phyloP scores from a whole-genome alignment of 2,888 invertebrate genomes.

The Drosophila neonasuta region DNA sequence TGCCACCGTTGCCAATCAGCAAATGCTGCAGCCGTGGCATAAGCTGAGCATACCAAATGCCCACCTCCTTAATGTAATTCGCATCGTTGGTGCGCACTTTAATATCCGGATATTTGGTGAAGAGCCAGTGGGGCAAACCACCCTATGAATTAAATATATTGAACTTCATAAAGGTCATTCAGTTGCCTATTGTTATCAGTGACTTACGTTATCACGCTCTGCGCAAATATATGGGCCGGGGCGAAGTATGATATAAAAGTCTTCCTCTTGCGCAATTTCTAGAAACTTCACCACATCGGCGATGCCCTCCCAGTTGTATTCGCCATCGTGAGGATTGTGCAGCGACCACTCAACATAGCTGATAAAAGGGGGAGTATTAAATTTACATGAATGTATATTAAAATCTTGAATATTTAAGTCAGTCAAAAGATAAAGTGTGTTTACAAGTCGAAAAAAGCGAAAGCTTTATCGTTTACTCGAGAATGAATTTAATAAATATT shows the following conservation, averaged over 20 bases:
- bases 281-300: conserved; percentile 88
- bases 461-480: no score
- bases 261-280: conserved; percentile 88
- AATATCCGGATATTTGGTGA: conserved; percentile 84
- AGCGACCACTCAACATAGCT: conserved; percentile 95
- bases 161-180: neutral
- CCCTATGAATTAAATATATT: conserved; percentile 83
- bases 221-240: conserved; percentile 96
- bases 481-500: no score
- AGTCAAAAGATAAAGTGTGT: no score
- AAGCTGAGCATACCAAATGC: conserved; percentile 83
- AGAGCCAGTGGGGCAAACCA: conserved; percentile 90
- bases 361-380: neutral
- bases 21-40: conserved; percentile 83
- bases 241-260: conserved; percentile 90
- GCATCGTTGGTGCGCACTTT: conserved; percentile 86
- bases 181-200: neutral
- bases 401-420: no score
- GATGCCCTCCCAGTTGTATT: conserved; percentile 86
- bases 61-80: conserved; percentile 83
- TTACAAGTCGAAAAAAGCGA: no score
- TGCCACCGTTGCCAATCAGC: conserved; percentile 88
- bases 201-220: conserved; percentile 89
- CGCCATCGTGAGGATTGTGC: conserved; percentile 90
- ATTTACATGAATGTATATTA: neutral